Base-by-base conservation (phyloP, 2,888 invertebrate genomes). In the Drosophila emarginata region DNA sequence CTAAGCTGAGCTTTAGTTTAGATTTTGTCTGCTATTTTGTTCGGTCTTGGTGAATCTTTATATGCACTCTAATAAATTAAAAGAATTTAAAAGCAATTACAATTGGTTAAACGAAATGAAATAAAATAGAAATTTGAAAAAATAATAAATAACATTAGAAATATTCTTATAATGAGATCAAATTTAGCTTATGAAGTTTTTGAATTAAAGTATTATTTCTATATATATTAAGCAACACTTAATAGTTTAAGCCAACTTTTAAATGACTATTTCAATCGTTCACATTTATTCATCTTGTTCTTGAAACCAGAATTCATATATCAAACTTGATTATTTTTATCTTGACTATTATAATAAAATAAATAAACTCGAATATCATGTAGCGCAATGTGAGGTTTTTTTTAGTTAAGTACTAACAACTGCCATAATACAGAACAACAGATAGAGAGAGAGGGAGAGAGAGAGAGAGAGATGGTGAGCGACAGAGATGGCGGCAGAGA, bases 11-110 rank as follows among this genome's bases (percentile, higher is more conserved):
- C 37, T 37, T 37, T 37, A n/a, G 39, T 39, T 14, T 37, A 37
- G 37, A 37, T 18, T 9, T 21, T 45, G 45, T 14, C 37, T 56
- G 21, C 28, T 7, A 21, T 56, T 14, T 11, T 14, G 11, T 3
- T 54, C 21, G 11, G 7, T 18, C 11, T 21, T 51, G 59, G 39
- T 40, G 12, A n/a, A 52, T 23, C 40, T 6, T 14, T 21, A 51
- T 14, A 70, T 71, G 37, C 69, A 21, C 69, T 69, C 12, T 1
- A 45, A 45, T 21, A 21, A 45, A 21, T 11, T 18, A 3, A 40
- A 40, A 15, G 15, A 2, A 18, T 45, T 0, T 15, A 1, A 9
- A 21, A 45, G 11, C 4, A 18, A 5, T 11, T 4, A 4, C 23
- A n/a, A n/a, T n/a, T n/a, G n/a, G n/a, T n/a, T n/a, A n/a, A 23